Evolutionary conservation across 2,113 vertebrate genomes (phyloP), one percentile per base, ranked within the genome.

Genomic region (Notothenia coriiceps): DNA sequence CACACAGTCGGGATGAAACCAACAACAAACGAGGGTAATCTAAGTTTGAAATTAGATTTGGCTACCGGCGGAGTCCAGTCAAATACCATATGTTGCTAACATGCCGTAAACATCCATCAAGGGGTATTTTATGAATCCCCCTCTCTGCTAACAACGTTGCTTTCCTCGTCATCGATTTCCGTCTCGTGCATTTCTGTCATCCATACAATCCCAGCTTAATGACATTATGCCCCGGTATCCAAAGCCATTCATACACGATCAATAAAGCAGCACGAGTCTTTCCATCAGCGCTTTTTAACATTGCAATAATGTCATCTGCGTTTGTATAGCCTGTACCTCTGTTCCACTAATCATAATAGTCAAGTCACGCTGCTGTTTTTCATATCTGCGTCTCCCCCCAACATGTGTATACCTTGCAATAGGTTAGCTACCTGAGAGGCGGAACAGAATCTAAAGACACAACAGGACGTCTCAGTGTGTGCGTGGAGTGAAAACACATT

Each of bases 221-320:
- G 76, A 79, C 87, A 91, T 92, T 90, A 94, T 74, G 72, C 85
- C 71, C 56, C 67, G 59, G 79, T 78, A 82, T 89, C 80, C 75
- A 94, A 91, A 91, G 82, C 82, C 88, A 89, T 92, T 92, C 88
- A 75, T 83, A 88, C 90, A 25, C 47, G 47, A 89, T 92, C 90
- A 90, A 90, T 92, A 91, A 20, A 74, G 68, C 92, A 91, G 91
- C 90, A 85, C 67, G 88, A 83, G 74, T 86, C 86, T 84, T 88
- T 91, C 79, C 83, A 92, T 90, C 79, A 70, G 80, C 60, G 44
- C 85, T 91, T 86, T 84, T 88, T 92, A 91, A 86, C 73, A 83
- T 12, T 77, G 80, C 13, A 86, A 90, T 7, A 91, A 88, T 86
- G 86, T 76, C 77, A 75, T 74, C 5, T 25, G 18, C 54, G 57